A percentile compares a stretch with the other conserved stretches of the same genome.
Evolutionary conservation across 2,797 vertebrate species (phyloP).

Genomic region (Parambassis ranga): DNA sequence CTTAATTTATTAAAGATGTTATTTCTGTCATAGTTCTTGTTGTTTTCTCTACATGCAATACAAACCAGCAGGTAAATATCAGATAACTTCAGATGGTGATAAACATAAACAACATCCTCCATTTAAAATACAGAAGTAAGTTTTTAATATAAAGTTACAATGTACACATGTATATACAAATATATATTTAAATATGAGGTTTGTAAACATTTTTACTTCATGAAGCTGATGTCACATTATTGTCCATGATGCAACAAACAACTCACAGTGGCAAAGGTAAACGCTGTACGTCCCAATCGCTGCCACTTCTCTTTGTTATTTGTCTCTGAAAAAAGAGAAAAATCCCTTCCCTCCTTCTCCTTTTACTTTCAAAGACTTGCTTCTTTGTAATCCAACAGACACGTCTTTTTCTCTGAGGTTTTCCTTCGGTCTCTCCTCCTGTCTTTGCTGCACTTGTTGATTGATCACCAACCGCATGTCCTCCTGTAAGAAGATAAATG

Average conservation of each 20-base stretch:
- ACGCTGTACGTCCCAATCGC: background rate
- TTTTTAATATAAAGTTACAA: conserved; percentile 49
- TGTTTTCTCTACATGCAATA: background rate
- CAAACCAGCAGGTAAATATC: background rate
- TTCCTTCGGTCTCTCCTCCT: conserved; percentile 64
- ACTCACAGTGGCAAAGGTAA: background rate
- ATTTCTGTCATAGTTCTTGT: conserved; percentile 47
- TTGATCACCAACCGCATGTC: conserved; percentile 84
- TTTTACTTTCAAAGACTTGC: conserved; percentile 76
- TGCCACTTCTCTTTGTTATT: conserved; percentile 36
- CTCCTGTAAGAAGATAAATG: conserved; percentile 67
- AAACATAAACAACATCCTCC: background rate
- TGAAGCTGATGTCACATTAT: background rate
- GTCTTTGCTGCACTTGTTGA: conserved; percentile 77
- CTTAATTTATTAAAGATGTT: conserved; percentile 74
- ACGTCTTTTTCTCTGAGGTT: conserved; percentile 31
- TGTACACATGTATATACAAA: conserved; percentile 48
- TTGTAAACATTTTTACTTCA: conserved; percentile 54
- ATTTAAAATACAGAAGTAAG: background rate
- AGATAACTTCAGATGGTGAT: too few relatives aligned
- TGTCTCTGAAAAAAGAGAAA: conserved; percentile 80
- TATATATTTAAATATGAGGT: conserved; percentile 32
- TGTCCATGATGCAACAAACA: conserved; percentile 7
- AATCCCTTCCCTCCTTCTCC: conserved; percentile 76
- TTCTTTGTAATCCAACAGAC: conserved; percentile 67